Evolutionary conservation across 2,797 vertebrate genomes (phyloP), one percentile per base, ranked within the genome.

Genomic region (Varecia variegata): DNA sequence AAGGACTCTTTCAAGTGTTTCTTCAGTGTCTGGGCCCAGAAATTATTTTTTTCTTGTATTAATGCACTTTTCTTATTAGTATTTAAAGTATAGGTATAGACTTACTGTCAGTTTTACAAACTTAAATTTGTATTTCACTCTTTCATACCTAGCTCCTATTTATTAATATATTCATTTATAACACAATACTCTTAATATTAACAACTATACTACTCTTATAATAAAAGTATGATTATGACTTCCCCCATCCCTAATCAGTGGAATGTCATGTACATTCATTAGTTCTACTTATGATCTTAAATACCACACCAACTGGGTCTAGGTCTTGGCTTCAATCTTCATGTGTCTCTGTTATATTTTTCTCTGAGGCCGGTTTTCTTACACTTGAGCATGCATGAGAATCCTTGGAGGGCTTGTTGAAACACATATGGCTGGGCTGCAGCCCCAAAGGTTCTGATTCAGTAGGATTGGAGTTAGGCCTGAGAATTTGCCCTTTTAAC

Each of bases 1-100:
- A 96, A 79, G 76, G n/a, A 92, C 79, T 94, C 21, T 93, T 80
- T 96, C 54, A 88, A 88, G 60, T 84, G 38, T 91, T 97, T 87
- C 56, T 93, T 96, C 30, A 90, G 56, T 25, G 87, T 93, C 65
- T 96, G 30, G 80, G 32, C 52, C 45, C 35, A 81, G 71, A 83
- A 94, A 65, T 88, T 35, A 68, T 60, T 58, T 91, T 94, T 80
- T 93, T 95, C 81, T 93, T 87, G 17, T 27, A 90, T 85, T 82
- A 88, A 90, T 93, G 21, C 1, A 79, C 38, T 77, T 94, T 85
- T 67, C 50, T 79, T 74, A 43, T 93, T 96, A 83, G n/a, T 23
- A 56, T 93, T 92, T 71, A 89, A 97, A 56, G 54, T 79, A 9
- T 77, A 23, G 30, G 43, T 88, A 90, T 35, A 85, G 21, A 56